Conservation (phyloP, 2,797 vertebrate species). For the Gallinago nigripennis region DNA sequence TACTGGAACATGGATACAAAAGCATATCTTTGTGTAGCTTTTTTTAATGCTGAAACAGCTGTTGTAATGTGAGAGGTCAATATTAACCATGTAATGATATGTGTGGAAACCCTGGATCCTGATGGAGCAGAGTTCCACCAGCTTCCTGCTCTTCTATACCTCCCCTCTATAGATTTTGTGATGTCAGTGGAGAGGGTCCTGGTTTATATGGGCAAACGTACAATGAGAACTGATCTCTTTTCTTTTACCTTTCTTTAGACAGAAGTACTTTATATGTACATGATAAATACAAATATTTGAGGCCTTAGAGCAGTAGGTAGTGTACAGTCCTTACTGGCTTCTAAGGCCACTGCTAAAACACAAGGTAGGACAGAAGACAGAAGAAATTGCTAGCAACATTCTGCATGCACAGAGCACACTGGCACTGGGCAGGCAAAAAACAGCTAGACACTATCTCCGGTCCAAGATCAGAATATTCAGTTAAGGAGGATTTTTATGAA, state of each 20-base stretch:
- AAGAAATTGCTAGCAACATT: neutral
- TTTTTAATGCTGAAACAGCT: neutral
- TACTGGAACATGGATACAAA: neutral
- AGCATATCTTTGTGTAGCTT: neutral
- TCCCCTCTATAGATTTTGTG: neutral
- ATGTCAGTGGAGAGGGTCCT: neutral
- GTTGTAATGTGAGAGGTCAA: neutral
- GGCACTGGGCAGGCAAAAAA: neutral
- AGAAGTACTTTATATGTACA: neutral
- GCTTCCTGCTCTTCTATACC: neutral
- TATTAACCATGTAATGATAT: neutral
- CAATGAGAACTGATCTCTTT: neutral
- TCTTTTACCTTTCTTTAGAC: neutral
- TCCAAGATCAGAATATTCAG: neutral
- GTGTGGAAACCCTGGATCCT: neutral
- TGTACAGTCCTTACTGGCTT: neutral
- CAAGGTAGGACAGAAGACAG: neutral
- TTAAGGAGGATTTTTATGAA: constrained; percentile 29
- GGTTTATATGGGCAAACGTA: neutral
- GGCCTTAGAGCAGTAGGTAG: neutral
- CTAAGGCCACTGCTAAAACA: neutral
- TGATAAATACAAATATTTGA: neutral
- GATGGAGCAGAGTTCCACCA: neutral
- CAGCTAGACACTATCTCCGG: neutral
- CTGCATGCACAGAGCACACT: neutral